These are phyloP conservation scores for Drepana falcataria DNA, from an alignment of 2,888 invertebrate species.

Conservation along the genomic window DNA sequence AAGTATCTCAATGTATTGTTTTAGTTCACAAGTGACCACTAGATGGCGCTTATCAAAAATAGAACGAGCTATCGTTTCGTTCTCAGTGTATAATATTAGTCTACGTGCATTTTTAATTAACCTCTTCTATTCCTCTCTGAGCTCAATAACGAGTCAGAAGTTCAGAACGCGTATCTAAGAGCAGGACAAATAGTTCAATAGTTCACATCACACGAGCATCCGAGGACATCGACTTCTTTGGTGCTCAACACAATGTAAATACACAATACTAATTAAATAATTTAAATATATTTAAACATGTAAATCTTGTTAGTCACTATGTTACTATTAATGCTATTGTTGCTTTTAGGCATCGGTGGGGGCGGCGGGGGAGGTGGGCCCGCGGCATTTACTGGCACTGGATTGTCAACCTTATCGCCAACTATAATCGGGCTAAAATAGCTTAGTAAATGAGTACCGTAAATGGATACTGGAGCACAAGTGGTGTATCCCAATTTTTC, in stretches of 20 bases:
- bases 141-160: no score
- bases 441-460: constrained; percentile 63
- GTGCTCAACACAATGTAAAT: background rate
- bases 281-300: constrained; percentile 60
- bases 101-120: no score
- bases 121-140: no score
- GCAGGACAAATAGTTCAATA: no score
- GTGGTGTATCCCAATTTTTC: constrained; percentile 84
- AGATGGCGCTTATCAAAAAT: no score
- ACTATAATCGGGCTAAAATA: constrained; percentile 16
- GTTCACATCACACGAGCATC: no score
- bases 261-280: constrained; percentile 28
- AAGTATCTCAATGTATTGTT: no score
- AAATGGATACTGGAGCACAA: constrained; percentile 85
- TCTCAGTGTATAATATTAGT: no score
- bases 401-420: constrained; percentile 27
- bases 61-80: no score
- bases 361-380: constrained; percentile 38
- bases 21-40: no score
- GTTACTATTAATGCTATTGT: constrained; percentile 27
- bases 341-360: constrained; percentile 59
- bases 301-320: constrained; percentile 55
- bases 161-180: no score
- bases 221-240: no score
- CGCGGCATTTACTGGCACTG: constrained; percentile 29